phyloP scores from a whole-genome alignment of 2,113 vertebrate species.

The Danio rerio region DNA sequence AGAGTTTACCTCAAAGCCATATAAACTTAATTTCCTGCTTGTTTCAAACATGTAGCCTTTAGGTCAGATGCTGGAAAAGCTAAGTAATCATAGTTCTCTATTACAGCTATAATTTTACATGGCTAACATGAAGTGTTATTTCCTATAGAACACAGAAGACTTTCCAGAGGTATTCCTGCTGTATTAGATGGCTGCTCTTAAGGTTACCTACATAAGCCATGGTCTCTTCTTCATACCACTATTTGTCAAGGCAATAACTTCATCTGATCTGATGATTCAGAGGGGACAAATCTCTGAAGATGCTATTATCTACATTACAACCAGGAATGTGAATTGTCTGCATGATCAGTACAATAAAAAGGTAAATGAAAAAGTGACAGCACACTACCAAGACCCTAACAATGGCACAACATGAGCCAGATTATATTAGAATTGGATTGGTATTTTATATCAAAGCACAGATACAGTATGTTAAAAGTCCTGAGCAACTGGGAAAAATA shows the following conservation, averaged over 20 bases:
- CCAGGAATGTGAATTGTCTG: neutral
- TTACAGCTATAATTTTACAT: neutral
- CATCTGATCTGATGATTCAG: neutral
- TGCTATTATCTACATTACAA: neutral
- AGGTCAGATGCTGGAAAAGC: neutral
- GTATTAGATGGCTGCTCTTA: neutral
- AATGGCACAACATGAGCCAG: too few species aligned
- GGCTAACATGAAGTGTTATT: neutral
- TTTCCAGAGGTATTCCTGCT: neutral
- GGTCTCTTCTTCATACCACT: neutral
- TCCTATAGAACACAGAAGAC: neutral
- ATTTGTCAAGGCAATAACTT: neutral
- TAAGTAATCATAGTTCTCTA: neutral
- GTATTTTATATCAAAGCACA: too few species aligned
- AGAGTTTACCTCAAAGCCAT: neutral
- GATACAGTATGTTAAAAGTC: too few species aligned
- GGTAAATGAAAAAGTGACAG: too few species aligned
- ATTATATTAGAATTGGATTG: too few species aligned
- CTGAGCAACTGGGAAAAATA: too few species aligned
- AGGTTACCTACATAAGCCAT: neutral
- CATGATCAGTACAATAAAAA: neutral
- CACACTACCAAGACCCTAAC: too few species aligned
- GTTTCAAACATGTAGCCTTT: neutral
- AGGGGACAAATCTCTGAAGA: neutral
- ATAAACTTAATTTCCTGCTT: constrained; percentile 10